Base-by-base conservation (phyloP, 2,113 vertebrate genomes). In the Hucho hucho region DNA sequence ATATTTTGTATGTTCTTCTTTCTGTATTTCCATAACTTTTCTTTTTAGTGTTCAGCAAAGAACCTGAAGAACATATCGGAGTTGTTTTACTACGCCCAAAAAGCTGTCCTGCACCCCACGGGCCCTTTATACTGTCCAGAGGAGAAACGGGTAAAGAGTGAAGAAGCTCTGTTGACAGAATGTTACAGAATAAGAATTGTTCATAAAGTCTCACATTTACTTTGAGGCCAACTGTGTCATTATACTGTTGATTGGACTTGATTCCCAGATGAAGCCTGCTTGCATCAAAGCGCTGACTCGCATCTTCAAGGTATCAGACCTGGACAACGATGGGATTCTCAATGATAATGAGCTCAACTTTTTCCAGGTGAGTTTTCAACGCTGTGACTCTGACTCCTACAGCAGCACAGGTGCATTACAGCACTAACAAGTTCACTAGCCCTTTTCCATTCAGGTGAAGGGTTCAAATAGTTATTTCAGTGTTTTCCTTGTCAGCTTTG, bases 41-140 rank as follows among this genome's bases (percentile, higher is more conserved):
- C 65, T 75, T 90, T 89, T 59, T 79, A 98, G 97, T 99, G 97
- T 91, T 99, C 97, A 82, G 97, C 97, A 14, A 99, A 98, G 93
- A 99, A 97, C 87, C 89, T 99, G 92, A 99, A 98, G 94, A 99
- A 99, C 88, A 99, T 99, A 88, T 99, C 98, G 0, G 98, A 99
- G 82, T 92, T 99, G 43, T 99, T 99, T 89, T 99, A 99, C 90
- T 99, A 99, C 13, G 97, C 97, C 43, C 98, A 99, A 87, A 99
- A 99, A 87, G 97, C 98, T 18, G 98, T 99, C 75, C 94, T 99
- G 46, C 97, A 99, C 89, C 98, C 98, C 69, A 99, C 96, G 53
- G 96, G 25, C 12, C 22, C 6, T 28, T 16, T 25, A 22, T 9
- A 5, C 26, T 65, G 22, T 32, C 20, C 32, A 32, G 32, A 32